Evolutionary conservation across 2,888 invertebrate species (phyloP), one percentile per base, ranked within the genome.

Genomic region (Sphecodes monilicornis): DNA sequence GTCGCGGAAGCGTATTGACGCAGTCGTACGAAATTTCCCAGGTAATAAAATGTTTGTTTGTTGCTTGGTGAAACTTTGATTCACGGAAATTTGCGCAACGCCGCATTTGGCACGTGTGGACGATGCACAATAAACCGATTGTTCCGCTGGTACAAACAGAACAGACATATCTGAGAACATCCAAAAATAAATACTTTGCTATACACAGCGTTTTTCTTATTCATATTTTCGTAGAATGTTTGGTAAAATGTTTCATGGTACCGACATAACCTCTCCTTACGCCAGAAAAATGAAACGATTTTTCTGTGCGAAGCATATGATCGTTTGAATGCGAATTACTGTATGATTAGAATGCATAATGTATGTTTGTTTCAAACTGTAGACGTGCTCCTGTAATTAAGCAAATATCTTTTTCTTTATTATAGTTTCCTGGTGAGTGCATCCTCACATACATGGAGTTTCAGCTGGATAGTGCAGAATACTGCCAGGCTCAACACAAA

Each of bases 401-500:
- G 5, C 60, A 5, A 54, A 11, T 10, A 16, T 29, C 1, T 66
- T 68, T 57, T 32, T 36, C 11, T 57, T 29, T 75, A 87, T 97
- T 97, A 26, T 96, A 98, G 98, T 97, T 97, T 97, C 97, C 96
- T 96, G 97, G 97, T 96, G 97, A 97, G 97, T 97, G 97, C 96
- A 97, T 97, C 97, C 97, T 97, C 97, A 97, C 97, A 97, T 98
- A 97, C 97, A 98, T 98, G 98, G 98, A 98, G 98, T 98, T 98
- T 98, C 97, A 98, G 96, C 97, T 98, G 97, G 98, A 98, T 97
- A 98, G 98, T 96, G 98, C 98, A 96, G 98, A 98, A 96, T 98
- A 98, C 97, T 98, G 98, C 97, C 98, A 98, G 97, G 98, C 98
- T 96, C 98, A 98, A 97, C 98, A 98, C 98, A 98, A 98, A 98